phyloP scores from a whole-genome alignment of 2,888 invertebrate genomes.

The Neria commutata region DNA sequence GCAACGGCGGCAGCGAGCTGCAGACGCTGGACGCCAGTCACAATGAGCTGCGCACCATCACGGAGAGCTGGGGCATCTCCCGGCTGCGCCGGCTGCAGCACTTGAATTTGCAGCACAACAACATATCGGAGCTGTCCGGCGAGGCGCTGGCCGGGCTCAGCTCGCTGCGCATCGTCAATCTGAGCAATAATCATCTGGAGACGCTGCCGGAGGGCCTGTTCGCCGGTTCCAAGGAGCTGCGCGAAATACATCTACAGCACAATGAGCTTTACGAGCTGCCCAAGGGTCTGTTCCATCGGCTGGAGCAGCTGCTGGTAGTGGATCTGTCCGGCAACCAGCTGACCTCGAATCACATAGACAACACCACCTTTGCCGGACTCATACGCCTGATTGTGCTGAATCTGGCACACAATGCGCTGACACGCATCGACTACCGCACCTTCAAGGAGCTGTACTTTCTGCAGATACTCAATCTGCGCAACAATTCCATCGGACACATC shows the following conservation, averaged over 20 bases:
- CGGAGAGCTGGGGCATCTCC: conserved; percentile 77
- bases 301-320: conserved; percentile 83
- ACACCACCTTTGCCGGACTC: conserved; percentile 85
- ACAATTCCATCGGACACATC: conserved; percentile 87
- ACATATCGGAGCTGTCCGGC: conserved; percentile 79
- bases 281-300: conserved; percentile 80
- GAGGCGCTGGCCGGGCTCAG: conserved; percentile 81
- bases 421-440: conserved; percentile 80
- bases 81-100: conserved; percentile 79
- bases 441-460: conserved; percentile 87
- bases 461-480: conserved; percentile 83
- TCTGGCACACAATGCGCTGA: conserved; percentile 82
- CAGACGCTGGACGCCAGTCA: conserved; percentile 80
- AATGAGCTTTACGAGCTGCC: conserved; percentile 84
- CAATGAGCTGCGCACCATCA: conserved; percentile 76
- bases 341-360: conserved; percentile 83
- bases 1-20: conserved; percentile 73
- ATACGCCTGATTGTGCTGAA: conserved; percentile 84
- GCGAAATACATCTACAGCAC: conserved; percentile 83
- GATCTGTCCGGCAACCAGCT: conserved; percentile 86
- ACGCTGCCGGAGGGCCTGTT: conserved; percentile 83
- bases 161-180: conserved; percentile 80
- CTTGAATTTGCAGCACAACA: conserved; percentile 82
- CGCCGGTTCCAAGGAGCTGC: conserved; percentile 78
- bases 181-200: conserved; percentile 84